A percentile compares a stretch with the other conserved stretches of the same genome.
These are phyloP conservation scores for Oryzias celebensis DNA, from an alignment of 2,113 vertebrate species.

Conservation along the genomic window DNA sequence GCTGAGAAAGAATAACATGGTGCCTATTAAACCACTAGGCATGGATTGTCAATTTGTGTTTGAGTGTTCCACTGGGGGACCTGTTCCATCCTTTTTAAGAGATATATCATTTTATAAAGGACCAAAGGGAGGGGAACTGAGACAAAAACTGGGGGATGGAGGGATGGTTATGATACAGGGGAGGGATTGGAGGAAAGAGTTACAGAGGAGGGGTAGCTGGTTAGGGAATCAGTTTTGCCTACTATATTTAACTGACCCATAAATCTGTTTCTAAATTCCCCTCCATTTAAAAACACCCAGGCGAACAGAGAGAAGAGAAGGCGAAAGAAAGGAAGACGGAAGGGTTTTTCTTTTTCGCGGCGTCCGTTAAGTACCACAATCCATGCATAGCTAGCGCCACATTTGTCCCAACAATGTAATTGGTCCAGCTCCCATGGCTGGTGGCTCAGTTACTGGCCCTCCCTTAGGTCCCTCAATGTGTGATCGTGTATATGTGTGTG, in stretches of 20 bases:
- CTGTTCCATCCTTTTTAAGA: constrained; percentile 76
- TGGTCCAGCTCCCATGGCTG: constrained; percentile 82
- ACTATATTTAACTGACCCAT: constrained; percentile 89
- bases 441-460: constrained; percentile 80
- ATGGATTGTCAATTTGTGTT: constrained; percentile 82
- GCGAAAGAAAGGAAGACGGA: constrained; percentile 44
- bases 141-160: constrained; percentile 69
- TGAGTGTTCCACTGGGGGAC: constrained; percentile 76
- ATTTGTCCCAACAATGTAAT: constrained; percentile 84
- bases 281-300: constrained; percentile 80
- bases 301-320: constrained; percentile 58
- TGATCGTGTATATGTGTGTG: constrained; percentile 16
- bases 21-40: constrained; percentile 75
- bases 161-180: constrained; percentile 52
- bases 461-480: constrained; percentile 66
- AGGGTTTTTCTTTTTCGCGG: constrained; percentile 75
- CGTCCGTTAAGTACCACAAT: constrained; percentile 83
- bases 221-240: constrained; percentile 79
- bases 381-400: constrained; percentile 76
- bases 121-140: constrained; percentile 76
- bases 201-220: constrained; percentile 67
- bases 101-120: constrained; percentile 83
- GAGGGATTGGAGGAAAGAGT: constrained; percentile 68
- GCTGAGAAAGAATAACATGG: constrained; percentile 52
- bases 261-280: constrained; percentile 87